Evolutionary conservation across 1,140 invertebrate genomes (phyloP).

Genomic region (Drosophila nannoptera): DNA sequence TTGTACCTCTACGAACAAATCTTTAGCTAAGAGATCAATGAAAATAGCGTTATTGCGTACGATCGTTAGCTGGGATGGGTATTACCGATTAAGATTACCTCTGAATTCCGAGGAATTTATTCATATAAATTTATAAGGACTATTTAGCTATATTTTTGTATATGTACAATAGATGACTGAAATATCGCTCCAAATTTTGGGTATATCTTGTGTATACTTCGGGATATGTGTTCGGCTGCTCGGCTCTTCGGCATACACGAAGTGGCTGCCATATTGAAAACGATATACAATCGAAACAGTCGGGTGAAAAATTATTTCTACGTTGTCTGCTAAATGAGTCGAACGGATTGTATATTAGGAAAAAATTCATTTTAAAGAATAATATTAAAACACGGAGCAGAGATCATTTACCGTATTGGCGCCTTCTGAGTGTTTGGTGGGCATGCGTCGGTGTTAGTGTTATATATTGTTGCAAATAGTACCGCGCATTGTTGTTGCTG

Average conservation of each 20-base stretch:
- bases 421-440: not conserved
- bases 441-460: constrained; percentile 25
- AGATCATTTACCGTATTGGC: constrained; percentile 27
- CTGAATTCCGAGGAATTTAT: not conserved
- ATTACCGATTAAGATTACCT: not conserved
- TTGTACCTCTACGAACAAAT: too few species aligned
- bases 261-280: constrained; percentile 61
- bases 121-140: not conserved
- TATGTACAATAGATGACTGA: constrained; percentile 4
- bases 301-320: constrained; percentile 51
- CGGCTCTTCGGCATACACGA: constrained; percentile 35
- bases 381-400: too few species aligned
- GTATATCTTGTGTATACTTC: constrained; percentile 48
- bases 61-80: constrained; percentile 15
- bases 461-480: constrained; percentile 31
- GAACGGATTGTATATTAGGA: not conserved
- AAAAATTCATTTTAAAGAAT: constrained; percentile 4
- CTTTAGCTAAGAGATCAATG: not conserved
- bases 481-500: constrained; percentile 32
- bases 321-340: constrained; percentile 8
- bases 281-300: constrained; percentile 31
- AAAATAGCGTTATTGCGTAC: not conserved
- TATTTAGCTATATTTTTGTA: not conserved
- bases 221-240: constrained; percentile 5
- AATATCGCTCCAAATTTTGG: constrained; percentile 26